Percentiles rank a stretch among this genome's conserved stretches.
Conservation (phyloP, 2,113 vertebrate species). For the Camelus dromedarius region DNA sequence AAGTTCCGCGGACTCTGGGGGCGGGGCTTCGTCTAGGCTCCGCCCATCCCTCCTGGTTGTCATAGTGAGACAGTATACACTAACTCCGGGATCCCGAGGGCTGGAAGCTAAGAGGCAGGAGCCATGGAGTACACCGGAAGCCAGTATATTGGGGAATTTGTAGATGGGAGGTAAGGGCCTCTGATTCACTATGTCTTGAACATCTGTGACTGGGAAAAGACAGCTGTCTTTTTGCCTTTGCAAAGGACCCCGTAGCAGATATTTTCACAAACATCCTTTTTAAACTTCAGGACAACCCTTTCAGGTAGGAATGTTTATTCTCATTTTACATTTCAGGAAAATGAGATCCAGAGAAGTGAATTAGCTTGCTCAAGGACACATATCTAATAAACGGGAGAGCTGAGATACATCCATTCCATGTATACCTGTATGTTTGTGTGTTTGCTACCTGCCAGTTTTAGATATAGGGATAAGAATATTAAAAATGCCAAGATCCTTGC, state of each 20-base stretch:
- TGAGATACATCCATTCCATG: background rate
- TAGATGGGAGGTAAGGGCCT: conserved; percentile 88
- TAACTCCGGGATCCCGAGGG: background rate
- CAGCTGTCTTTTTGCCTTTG: background rate
- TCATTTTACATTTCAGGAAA: background rate
- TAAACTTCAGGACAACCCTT: background rate
- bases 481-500: background rate
- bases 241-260: background rate
- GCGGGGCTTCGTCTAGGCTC: background rate
- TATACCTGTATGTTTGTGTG: background rate
- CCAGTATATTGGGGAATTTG: conserved; percentile 86
- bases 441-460: background rate
- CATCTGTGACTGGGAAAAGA: background rate
- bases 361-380: background rate
- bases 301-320: background rate
- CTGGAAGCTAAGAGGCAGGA: background rate
- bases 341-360: background rate
- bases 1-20: accelerated
- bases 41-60: conserved; percentile 60
- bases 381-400: background rate
- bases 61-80: background rate
- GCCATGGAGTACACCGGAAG: conserved; percentile 90
- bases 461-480: background rate
- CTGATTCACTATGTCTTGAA: background rate
- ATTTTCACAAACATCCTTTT: background rate